Evolutionary conservation across 2,888 invertebrate genomes (phyloP).

Genomic region (Druceiella hillmani): DNA sequence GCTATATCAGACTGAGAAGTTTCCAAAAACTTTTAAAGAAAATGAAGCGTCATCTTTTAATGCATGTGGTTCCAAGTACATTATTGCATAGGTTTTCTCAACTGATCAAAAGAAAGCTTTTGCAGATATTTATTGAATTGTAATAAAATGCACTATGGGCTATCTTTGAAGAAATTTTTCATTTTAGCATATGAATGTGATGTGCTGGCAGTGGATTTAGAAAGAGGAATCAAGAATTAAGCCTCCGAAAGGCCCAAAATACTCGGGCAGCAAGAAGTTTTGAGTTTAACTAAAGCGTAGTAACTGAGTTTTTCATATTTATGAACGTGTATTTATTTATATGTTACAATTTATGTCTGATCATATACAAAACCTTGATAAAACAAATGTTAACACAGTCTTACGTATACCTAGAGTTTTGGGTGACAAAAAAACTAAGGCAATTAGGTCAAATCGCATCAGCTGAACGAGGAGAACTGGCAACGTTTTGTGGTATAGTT

Average conservation of each 20-base stretch:
- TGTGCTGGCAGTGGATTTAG: conserved; percentile 23
- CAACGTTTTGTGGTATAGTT: conserved; percentile 17
- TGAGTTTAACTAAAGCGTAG: conserved; percentile 24
- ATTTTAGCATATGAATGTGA: conserved; percentile 23
- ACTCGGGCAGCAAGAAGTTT: conserved; percentile 24
- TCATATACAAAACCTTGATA: conserved; percentile 20
- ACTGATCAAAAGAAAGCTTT: no score
- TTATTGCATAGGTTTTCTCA: conserved; percentile 20
- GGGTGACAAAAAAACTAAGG: conserved; percentile 15
- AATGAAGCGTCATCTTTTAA: conserved; percentile 15
- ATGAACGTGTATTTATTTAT: no score
- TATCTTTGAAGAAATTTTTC: conserved; percentile 18
- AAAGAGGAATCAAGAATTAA: conserved; percentile 22
- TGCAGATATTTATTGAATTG: no score
- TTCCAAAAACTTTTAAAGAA: conserved; percentile 18
- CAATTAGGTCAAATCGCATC: conserved; percentile 21
- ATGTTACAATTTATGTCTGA: conserved; percentile 21
- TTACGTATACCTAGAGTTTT: conserved; percentile 19
- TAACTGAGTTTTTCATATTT: conserved; percentile 19
- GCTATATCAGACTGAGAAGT: conserved; percentile 21
- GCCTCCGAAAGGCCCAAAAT: conserved; percentile 24
- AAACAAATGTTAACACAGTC: no score
- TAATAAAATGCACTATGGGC: no score
- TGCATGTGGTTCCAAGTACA: conserved; percentile 6
- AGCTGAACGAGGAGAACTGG: conserved; percentile 21